phyloP scores from a whole-genome alignment of 2,113 vertebrate genomes.

The Petroica traversi region DNA sequence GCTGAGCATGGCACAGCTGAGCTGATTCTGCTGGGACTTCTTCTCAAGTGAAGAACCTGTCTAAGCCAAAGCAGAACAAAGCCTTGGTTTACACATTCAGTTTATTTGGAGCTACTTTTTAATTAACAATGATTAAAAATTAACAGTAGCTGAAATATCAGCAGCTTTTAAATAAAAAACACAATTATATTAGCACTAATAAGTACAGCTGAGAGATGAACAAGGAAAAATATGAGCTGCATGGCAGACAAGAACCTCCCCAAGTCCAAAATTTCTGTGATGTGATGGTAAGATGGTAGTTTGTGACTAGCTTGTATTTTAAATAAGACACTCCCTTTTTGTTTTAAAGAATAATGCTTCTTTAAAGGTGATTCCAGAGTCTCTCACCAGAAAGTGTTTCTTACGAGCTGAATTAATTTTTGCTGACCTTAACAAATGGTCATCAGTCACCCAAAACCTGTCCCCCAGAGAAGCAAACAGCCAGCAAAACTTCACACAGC shows the following conservation, averaged over 20 bases:
- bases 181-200: neutral
- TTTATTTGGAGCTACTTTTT: neutral
- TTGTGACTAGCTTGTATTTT: neutral
- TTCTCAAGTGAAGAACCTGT: neutral
- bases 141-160: neutral
- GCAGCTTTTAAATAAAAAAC: neutral
- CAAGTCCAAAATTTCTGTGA: neutral
- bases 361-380: neutral
- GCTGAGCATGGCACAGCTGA: neutral
- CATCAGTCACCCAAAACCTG: neutral
- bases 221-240: neutral
- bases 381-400: neutral
- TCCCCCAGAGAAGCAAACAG: neutral
- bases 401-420: slow-evolving; percentile 27
- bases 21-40: neutral
- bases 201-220: neutral
- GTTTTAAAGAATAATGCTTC: neutral
- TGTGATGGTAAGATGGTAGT: neutral
- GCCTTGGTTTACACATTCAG: neutral
- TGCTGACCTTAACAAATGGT: slow-evolving; percentile 37
- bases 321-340: neutral
- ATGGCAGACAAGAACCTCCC: neutral
- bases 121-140: neutral
- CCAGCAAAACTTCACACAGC: neutral
- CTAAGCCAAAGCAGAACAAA: neutral